Conservation (phyloP, 2,797 vertebrate species). For the Aerospiza tachiro region DNA sequence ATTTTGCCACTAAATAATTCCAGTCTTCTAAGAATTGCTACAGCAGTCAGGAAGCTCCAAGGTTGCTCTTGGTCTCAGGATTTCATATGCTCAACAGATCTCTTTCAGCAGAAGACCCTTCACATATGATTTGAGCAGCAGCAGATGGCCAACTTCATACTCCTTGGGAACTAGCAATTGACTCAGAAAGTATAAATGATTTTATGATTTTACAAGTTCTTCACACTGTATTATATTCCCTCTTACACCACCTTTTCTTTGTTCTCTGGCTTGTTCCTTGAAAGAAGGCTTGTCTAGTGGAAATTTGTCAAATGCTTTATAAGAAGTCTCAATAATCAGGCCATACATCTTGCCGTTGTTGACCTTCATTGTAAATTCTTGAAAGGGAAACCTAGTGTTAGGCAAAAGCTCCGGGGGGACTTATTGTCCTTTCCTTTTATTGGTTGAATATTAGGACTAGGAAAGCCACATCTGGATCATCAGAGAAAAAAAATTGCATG, state of each 20-base stretch:
- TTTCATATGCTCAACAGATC: background rate
- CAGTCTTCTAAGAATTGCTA: background rate
- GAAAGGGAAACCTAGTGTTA: background rate
- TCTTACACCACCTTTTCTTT: background rate
- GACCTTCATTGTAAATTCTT: background rate
- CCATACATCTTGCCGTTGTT: background rate
- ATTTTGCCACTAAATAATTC: background rate
- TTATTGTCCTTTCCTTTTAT: background rate
- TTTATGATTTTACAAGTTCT: background rate
- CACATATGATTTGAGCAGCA: background rate
- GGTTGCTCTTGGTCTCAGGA: background rate
- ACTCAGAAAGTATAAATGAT: background rate
- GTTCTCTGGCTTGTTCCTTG: background rate
- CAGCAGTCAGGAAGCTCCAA: background rate
- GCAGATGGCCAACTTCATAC: background rate
- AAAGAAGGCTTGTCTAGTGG: background rate
- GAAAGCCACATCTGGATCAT: background rate
- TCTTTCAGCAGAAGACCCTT: background rate
- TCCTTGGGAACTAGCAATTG: background rate
- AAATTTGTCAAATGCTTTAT: background rate
- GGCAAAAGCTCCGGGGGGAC: background rate
- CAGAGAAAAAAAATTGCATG: fast-evolving
- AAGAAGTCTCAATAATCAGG: background rate
- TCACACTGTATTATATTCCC: background rate
- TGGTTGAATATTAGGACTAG: background rate